Conservation (phyloP, 2,113 vertebrate species). For the Misgurnus anguillicaudatus region DNA sequence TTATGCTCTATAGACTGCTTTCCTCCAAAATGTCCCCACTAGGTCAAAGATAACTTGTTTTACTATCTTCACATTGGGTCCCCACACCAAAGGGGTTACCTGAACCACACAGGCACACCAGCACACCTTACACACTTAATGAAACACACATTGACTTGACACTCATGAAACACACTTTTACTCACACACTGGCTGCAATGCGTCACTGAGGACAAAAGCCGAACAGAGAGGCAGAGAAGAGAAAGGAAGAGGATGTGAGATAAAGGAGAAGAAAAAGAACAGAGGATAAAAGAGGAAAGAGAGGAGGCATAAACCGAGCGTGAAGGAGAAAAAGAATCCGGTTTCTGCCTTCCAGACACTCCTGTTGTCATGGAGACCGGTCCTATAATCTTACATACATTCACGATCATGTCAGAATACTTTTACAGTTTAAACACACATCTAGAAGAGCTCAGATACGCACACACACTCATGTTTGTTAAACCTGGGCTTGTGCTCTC, state of each 20-base stretch:
- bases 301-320: constrained; percentile 24
- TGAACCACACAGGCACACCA: too few relatives aligned
- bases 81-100: too few relatives aligned
- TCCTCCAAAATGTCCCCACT: too few relatives aligned
- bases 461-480: background rate
- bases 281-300: constrained; percentile 11
- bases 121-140: background rate
- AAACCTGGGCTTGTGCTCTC: constrained; percentile 14
- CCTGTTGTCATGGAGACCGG: constrained; percentile 54
- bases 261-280: constrained; percentile 19
- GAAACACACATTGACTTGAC: constrained; percentile 1
- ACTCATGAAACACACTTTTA: constrained; percentile 8
- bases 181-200: constrained; percentile 34
- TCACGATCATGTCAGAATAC: constrained; percentile 28
- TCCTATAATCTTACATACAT: constrained; percentile 44
- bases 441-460: constrained; percentile 22
- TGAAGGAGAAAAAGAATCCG: constrained; percentile 42
- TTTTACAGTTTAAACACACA: constrained; percentile 23
- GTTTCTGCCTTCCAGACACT: constrained; percentile 51
- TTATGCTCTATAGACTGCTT: too few relatives aligned
- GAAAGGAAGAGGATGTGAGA: background rate
- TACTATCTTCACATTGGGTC: too few relatives aligned
- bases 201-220: constrained; percentile 36
- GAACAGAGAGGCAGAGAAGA: constrained; percentile 22
- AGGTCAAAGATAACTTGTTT: too few relatives aligned